Evolutionary conservation across 2,888 invertebrate genomes (phyloP), one percentile per base, ranked within the genome.

Genomic region (Brachyptera risi): DNA sequence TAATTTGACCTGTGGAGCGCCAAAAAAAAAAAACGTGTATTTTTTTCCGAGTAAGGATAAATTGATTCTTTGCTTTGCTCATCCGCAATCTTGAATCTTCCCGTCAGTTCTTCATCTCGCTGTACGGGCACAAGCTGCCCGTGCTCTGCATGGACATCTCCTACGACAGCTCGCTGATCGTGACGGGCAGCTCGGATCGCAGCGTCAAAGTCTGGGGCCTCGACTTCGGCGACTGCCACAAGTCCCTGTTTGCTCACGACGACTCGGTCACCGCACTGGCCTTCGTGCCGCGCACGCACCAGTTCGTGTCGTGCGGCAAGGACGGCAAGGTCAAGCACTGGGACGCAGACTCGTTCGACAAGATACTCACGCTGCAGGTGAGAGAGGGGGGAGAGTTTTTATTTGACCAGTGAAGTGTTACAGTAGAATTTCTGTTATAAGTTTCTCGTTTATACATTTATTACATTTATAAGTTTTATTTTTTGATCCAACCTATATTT

Each of bases 161-260:
- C 13, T 87, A 88, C 68, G 95, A 95, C 74, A 89, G 88, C 0
- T 83, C 84, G 9, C 73, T 98, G 23, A 88, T 98, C 65, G 92
- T 87, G 9, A 96, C 98, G 0, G 98, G 97, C 5, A 96, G 97
- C 1, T 91, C 92, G 0, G 99, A 99, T 78, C 84, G 96, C 21
- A 23, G n/a, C 23, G 24, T 98, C 26, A 96, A 97, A 79, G 87
- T 99, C 65, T 99, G 98, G 98, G 98, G 98, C 35, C 82, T 98
- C 77, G 96, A 98, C 76, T 98, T 96, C 74, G 98, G 98, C n/a
- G 96, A 99, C 75, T 97, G 96, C 69, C 97, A 96, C 77, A 86
- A 86, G 70, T 96, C 96, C 0, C 82, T 98, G 67, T 94, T 96
- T 75, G 97, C 96, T 0, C 98, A 99, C 74, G 95, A 97, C 70